These are phyloP conservation scores for Dipus sagitta DNA, from an alignment of 2,797 vertebrate species.

Conservation along the genomic window DNA sequence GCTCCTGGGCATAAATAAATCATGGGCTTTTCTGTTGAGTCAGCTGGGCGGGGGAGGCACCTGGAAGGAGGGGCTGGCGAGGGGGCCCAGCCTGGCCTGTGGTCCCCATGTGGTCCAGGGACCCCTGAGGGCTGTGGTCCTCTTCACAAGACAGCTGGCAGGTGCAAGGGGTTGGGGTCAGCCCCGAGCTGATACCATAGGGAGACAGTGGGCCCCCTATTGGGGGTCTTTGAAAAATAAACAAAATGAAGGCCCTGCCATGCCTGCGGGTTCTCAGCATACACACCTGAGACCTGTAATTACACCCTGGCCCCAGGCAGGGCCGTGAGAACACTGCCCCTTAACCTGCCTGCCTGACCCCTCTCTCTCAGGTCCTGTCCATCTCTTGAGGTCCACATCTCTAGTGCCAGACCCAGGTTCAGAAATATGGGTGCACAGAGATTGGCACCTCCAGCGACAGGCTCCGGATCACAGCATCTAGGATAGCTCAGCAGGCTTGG, in stretches of 20 bases:
- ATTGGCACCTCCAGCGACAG: background rate
- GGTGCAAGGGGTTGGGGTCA: slow-evolving; percentile 38
- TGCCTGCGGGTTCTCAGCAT: background rate
- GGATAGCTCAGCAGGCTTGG: background rate
- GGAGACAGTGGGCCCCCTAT: slow-evolving; percentile 56
- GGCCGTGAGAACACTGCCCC: slow-evolving; percentile 68
- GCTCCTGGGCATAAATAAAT: slow-evolving; percentile 73
- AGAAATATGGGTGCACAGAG: background rate
- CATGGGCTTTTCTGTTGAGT: slow-evolving; percentile 69
- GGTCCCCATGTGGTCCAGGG: slow-evolving; percentile 36
- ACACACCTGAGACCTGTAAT: slow-evolving; percentile 83
- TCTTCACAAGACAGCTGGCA: slow-evolving; percentile 65
- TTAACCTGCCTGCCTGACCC: slow-evolving; percentile 62
- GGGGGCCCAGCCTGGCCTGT: slow-evolving; percentile 25
- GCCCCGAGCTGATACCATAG: slow-evolving; percentile 28
- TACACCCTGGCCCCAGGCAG: slow-evolving; percentile 56
- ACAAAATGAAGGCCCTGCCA: slow-evolving; percentile 52
- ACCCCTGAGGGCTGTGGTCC: slow-evolving; percentile 7
- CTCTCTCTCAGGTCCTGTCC: background rate
- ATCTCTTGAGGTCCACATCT: background rate
- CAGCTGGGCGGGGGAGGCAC: slow-evolving; percentile 62
- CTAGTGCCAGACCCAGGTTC: slow-evolving; percentile 21
- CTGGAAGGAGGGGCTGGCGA: slow-evolving; percentile 49
- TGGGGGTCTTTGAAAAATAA: slow-evolving; percentile 80
- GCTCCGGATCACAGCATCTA: background rate